Percentiles rank a stretch among this genome's conserved stretches.
phyloP scores from a whole-genome alignment of 2,888 invertebrate species.

The Dusona sp. region DNA sequence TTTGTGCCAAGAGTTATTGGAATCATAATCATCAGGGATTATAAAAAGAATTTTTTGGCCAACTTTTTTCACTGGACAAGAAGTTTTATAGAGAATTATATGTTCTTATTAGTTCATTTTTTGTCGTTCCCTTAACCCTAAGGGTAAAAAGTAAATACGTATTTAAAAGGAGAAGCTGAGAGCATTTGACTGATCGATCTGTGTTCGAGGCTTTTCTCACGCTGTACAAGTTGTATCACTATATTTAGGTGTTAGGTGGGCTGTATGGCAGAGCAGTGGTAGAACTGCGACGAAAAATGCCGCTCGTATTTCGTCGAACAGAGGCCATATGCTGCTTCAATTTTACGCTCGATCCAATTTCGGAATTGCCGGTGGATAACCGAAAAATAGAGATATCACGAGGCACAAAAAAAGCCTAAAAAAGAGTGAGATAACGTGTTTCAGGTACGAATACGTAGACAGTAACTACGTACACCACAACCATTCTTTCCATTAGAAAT shows the following conservation, averaged over 20 bases:
- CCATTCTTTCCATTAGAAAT: slow-evolving; percentile 52
- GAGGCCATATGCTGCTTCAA: slow-evolving; percentile 62
- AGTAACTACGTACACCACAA: slow-evolving; percentile 36
- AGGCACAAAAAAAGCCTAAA: background rate
- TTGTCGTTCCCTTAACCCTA: background rate
- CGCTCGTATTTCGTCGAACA: slow-evolving; percentile 57
- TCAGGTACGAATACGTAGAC: slow-evolving; percentile 19
- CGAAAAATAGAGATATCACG: slow-evolving; percentile 63
- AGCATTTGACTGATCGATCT: slow-evolving; percentile 20
- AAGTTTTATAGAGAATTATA: background rate
- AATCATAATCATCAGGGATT: background rate
- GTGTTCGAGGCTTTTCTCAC: background rate
- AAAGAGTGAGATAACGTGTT: slow-evolving; percentile 27
- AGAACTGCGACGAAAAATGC: slow-evolving; percentile 50
- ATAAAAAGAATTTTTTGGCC: background rate
- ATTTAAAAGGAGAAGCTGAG: slow-evolving; percentile 15
- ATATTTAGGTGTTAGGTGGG: slow-evolving; percentile 17
- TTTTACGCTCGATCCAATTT: slow-evolving; percentile 65
- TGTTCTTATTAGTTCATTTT: slow-evolving; percentile 1
- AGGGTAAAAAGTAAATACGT: slow-evolving; percentile 28
- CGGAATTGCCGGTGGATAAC: slow-evolving; percentile 62
- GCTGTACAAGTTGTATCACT: background rate
- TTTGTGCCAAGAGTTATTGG: background rate
- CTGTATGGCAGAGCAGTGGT: slow-evolving; percentile 6
- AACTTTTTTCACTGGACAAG: background rate